Evolutionary conservation across 2,888 invertebrate genomes (phyloP).

Genomic region (Polydrusus cervinus): DNA sequence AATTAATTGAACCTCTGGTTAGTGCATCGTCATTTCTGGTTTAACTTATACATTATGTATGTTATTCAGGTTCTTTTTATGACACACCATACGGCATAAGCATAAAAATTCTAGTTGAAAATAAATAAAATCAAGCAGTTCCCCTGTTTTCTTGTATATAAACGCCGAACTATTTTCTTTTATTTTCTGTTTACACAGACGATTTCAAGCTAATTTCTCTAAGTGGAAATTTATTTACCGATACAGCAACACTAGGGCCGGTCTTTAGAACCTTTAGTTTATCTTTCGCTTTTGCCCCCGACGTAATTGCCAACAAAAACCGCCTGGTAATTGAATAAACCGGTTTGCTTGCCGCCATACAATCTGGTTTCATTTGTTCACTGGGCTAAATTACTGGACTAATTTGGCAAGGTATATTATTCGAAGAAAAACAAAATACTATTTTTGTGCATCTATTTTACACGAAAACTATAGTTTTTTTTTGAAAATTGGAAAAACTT

Average conservation of each 20-base stretch:
- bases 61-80: too few species aligned
- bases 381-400: conserved; percentile 26
- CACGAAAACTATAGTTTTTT: too few species aligned
- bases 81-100: too few species aligned
- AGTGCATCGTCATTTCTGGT: too few species aligned
- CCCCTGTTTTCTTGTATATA: not conserved
- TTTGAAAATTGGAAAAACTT: too few species aligned
- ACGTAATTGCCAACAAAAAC: conserved; percentile 41
- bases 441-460: not conserved
- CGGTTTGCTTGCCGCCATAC: conserved; percentile 25
- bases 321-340: conserved; percentile 34
- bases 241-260: conserved; percentile 1
- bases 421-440: too few species aligned
- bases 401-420: not conserved
- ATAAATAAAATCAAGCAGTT: too few species aligned
- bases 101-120: too few species aligned
- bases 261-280: conserved; percentile 21
- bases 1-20: too few species aligned
- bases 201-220: conserved; percentile 19
- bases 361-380: conserved; percentile 36
- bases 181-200: not conserved
- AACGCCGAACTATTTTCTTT: not conserved
- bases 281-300: conserved; percentile 12
- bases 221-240: conserved; percentile 22
- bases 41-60: too few species aligned